A percentile compares a stretch with the other conserved stretches of the same genome.
phyloP scores from a whole-genome alignment of 2,888 invertebrate species.

The Aradus depressus region DNA sequence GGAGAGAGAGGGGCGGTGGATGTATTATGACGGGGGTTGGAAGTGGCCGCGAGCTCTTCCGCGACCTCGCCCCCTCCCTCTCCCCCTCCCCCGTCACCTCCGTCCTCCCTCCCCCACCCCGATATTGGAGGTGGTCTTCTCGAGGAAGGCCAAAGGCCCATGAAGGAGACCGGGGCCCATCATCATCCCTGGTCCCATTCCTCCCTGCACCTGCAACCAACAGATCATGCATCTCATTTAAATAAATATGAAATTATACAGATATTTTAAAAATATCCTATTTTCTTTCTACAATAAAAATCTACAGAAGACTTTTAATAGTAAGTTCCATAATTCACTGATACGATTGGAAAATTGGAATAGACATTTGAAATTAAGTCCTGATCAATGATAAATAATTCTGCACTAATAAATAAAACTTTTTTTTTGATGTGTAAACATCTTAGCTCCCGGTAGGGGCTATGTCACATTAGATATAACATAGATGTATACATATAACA shows the following conservation, averaged over 20 bases:
- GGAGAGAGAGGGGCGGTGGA: slow-evolving; percentile 24
- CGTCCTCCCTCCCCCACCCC: slow-evolving; percentile 75
- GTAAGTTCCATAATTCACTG: background rate
- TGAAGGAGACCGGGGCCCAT: slow-evolving; percentile 47
- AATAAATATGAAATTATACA: background rate
- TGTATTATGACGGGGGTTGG: slow-evolving; percentile 28
- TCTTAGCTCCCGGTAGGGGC: no score
- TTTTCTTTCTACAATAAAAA: background rate
- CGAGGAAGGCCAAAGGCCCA: slow-evolving; percentile 74
- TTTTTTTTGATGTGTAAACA: no score
- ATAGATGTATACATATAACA: no score
- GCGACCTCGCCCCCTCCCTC: slow-evolving; percentile 67
- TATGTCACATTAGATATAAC: no score
- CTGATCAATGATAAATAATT: no score
- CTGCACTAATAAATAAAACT: no score
- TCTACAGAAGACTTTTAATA: background rate
- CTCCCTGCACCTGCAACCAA: slow-evolving; percentile 20
- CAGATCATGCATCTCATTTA: background rate
- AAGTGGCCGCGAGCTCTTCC: slow-evolving; percentile 53
- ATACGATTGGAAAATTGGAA: no score
- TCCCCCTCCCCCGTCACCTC: slow-evolving; percentile 60
- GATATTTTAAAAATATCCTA: background rate
- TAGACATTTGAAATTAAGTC: no score
- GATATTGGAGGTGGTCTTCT: slow-evolving; percentile 85
- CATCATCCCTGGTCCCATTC: slow-evolving; percentile 34